Conservation (phyloP, 2,888 invertebrate species). For the Eupithecia insigniata region DNA sequence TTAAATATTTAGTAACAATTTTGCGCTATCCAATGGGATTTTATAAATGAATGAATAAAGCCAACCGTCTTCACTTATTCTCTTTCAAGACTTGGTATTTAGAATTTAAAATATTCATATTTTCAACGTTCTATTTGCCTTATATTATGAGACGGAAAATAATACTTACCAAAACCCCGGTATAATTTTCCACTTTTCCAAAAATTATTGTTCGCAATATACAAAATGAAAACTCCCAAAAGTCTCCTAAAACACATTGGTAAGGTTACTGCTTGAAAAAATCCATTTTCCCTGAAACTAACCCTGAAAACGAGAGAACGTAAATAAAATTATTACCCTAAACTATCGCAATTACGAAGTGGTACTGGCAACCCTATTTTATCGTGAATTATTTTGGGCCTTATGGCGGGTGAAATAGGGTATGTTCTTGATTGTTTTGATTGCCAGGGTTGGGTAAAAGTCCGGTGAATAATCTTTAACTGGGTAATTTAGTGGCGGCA, state of each 20-base stretch:
- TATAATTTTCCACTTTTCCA: constrained; percentile 22
- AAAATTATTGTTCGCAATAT: constrained; percentile 15
- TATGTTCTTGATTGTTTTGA: constrained; percentile 33
- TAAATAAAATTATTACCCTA: constrained; percentile 49
- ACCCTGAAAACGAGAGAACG: constrained; percentile 42
- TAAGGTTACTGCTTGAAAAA: constrained; percentile 34
- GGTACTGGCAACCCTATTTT: constrained; percentile 39
- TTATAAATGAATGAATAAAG: not conserved
- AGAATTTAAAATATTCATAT: not conserved
- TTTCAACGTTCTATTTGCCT: not conserved
- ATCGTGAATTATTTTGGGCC: constrained; percentile 16
- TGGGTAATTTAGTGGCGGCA: constrained; percentile 40
- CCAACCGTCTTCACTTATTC: not conserved
- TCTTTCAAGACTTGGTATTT: not conserved
- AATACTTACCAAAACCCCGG: not conserved
- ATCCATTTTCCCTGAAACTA: constrained; percentile 37
- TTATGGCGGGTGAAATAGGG: constrained; percentile 28
- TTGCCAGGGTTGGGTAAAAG: constrained; percentile 36
- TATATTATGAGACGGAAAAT: not conserved
- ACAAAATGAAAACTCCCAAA: constrained; percentile 27
- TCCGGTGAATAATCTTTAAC: constrained; percentile 43
- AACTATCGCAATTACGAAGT: constrained; percentile 45
- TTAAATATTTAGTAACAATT: not conserved
- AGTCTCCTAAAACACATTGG: constrained; percentile 10
- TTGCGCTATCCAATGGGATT: not conserved